Evolutionary conservation across 2,888 invertebrate species (phyloP).

Genomic region (Leptinotarsa rubiginosa): DNA sequence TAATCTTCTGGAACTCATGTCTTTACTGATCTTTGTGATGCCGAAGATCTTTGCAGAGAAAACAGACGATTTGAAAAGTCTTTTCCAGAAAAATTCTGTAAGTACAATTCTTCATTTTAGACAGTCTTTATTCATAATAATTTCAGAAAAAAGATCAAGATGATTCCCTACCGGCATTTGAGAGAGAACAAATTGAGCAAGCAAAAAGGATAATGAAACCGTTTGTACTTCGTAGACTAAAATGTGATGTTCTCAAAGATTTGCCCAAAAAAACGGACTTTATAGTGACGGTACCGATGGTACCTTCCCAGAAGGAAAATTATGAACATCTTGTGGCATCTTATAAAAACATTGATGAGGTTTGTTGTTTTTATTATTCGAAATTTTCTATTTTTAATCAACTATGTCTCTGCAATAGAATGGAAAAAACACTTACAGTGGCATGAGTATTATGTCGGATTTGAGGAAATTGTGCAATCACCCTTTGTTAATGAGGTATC

Average conservation of each 20-base stretch:
- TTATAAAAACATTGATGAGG: slow-evolving; percentile 71
- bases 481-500: slow-evolving; percentile 83
- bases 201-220: slow-evolving; percentile 97
- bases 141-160: slow-evolving; percentile 52
- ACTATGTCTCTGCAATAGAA: slow-evolving; percentile 37
- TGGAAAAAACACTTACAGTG: slow-evolving; percentile 66
- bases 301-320: slow-evolving; percentile 76
- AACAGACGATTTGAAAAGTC: slow-evolving; percentile 85
- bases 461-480: slow-evolving; percentile 95
- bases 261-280: slow-evolving; percentile 86
- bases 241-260: slow-evolving; percentile 86
- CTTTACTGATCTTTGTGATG: slow-evolving; percentile 95
- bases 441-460: slow-evolving; percentile 90
- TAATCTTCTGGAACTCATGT: slow-evolving; percentile 95
- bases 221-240: slow-evolving; percentile 89
- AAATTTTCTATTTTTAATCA: background rate
- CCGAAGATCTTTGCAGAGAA: slow-evolving; percentile 92
- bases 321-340: slow-evolving; percentile 81
- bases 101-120: slow-evolving; percentile 52
- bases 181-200: slow-evolving; percentile 88
- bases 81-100: slow-evolving; percentile 84
- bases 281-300: slow-evolving; percentile 77
- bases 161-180: slow-evolving; percentile 82
- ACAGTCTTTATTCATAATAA: background rate
- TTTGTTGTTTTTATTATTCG: slow-evolving; percentile 31